Evolutionary conservation across 2,888 invertebrate genomes (phyloP), one percentile per base, ranked within the genome.

Genomic region (Keiferia lycopersicella): DNA sequence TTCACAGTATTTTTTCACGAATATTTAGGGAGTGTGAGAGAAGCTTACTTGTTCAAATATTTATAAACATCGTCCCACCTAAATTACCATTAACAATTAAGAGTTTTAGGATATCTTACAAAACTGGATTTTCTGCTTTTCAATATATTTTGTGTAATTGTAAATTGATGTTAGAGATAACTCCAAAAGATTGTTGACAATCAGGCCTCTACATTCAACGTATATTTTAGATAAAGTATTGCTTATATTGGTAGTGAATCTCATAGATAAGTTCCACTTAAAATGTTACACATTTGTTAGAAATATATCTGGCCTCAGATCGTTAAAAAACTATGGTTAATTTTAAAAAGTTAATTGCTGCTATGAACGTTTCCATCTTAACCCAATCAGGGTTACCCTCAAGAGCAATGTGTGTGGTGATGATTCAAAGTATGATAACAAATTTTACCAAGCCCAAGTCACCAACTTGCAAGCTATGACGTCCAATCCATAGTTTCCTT

Each of bases 31-130:
- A 71, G 70, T 75, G 74, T 72, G 72, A 75, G 73, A 59, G 22
- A 57, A 65, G 70, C 64, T 71, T 67, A 73, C 20, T 11, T 53
- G 48, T 48, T 26, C 38, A 18, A 62, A 51, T 38, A 79, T 81
- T 75, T 73, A 73, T 73, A 74, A 71, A 75, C 76, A 79, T 80
- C 82, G 80, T 82, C 91, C 90, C 90, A 90, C 91, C 90, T 90
- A 86, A 86, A 76, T 73, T 88, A 87, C 83, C 85, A 84, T 82
- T 88, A 86, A 81, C 77, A 71, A 73, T 71, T 88, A 87, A 87
- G 89, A 77, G 71, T 82, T 30, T 64, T 65, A 67, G 61, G 60
- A 61, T 63, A 64, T 60, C 63, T 68, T 67, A 69, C 67, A 73
- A 70, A 67, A 68, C 67, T 70, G 68, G 67, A 70, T 61, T 66